phyloP scores from a whole-genome alignment of 1,140 invertebrate genomes.

The Drosophila nikananu region DNA sequence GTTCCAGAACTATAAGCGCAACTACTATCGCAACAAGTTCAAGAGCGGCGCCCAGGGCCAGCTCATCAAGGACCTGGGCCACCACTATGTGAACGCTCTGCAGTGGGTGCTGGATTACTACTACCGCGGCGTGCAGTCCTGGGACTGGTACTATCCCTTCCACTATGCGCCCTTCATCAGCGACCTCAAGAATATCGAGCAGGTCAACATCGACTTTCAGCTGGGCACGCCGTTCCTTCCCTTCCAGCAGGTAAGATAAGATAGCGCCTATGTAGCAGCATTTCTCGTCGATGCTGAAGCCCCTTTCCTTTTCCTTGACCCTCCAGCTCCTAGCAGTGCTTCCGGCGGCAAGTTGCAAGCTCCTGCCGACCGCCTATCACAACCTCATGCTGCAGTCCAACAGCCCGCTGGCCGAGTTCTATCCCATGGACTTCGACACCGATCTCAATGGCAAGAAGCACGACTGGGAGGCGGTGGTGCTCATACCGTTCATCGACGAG shows the following conservation, averaged over 20 bases:
- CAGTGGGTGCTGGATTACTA: conserved; percentile 99
- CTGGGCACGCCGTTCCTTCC: conserved; percentile 95
- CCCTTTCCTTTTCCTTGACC: rapidly evolving
- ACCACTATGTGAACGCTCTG: conserved; percentile 95
- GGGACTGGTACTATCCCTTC: conserved; percentile 99
- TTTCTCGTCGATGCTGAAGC: background rate
- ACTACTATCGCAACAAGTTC: conserved; percentile 97
- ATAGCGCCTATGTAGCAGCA: background rate
- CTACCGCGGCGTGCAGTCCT: conserved; percentile 97
- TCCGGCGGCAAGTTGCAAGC: conserved; percentile 92
- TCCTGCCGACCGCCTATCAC: conserved; percentile 94
- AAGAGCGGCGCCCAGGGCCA: conserved; percentile 89
- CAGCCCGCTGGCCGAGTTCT: conserved; percentile 95
- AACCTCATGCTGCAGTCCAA: conserved; percentile 92
- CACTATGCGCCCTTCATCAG: conserved; percentile 98
- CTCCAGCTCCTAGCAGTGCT: conserved; percentile 93
- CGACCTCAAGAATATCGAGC: conserved; percentile 93
- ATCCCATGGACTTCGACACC: conserved; percentile 95
- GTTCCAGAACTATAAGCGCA: conserved; percentile 94
- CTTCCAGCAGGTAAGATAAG: conserved; percentile 92
- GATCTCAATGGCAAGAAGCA: conserved; percentile 97
- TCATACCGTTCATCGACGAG: conserved; percentile 98
- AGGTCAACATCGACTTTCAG: conserved; percentile 92
- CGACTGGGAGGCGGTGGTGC: conserved; percentile 98
- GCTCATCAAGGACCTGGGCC: conserved; percentile 88